Evolutionary conservation across 2,113 vertebrate species (phyloP).

Genomic region (Sisor rabdophorus): DNA sequence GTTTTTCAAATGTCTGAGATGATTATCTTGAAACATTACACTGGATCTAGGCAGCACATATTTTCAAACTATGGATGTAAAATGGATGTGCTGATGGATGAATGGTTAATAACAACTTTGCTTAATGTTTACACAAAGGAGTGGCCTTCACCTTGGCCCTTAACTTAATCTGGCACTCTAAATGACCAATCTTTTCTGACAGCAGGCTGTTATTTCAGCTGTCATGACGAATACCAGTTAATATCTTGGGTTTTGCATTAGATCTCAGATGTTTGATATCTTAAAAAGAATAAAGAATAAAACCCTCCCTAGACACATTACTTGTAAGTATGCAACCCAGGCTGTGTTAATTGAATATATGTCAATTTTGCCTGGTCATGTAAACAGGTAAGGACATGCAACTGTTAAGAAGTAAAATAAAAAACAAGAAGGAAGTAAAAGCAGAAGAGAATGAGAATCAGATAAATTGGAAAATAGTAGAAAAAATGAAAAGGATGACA

Average conservation of each 20-base stretch:
- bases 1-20: background rate
- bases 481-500: background rate
- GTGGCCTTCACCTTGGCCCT: background rate
- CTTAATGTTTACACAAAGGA: slow-evolving; percentile 9
- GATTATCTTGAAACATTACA: no score
- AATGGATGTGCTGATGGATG: background rate
- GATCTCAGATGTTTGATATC: no score
- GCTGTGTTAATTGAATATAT: background rate
- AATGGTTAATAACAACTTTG: background rate
- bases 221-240: no score
- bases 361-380: background rate
- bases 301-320: background rate
- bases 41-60: no score
- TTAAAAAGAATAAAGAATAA: background rate
- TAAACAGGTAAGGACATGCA: background rate
- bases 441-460: background rate
- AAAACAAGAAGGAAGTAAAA: slow-evolving; percentile 4
- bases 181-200: background rate
- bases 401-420: background rate
- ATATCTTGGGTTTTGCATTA: no score
- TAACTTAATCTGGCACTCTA: background rate
- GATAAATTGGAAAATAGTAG: background rate
- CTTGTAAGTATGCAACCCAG: background rate
- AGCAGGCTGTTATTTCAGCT: background rate
- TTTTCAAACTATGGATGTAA: background rate